phyloP scores from a whole-genome alignment of 2,888 invertebrate species.

The Macropis europaea region DNA sequence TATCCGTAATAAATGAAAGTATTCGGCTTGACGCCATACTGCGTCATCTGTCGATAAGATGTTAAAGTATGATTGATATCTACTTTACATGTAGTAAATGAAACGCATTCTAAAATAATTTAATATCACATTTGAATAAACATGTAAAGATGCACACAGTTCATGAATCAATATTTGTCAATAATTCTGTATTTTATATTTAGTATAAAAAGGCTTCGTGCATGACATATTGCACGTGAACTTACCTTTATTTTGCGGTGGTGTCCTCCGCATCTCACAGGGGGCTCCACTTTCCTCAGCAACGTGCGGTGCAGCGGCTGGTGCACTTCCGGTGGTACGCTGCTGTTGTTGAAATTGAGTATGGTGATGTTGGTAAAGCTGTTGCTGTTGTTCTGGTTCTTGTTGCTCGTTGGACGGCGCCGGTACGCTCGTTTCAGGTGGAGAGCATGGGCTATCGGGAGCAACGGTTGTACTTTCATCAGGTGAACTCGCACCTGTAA shows the following conservation, averaged over 20 bases:
- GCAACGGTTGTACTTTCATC: constrained; percentile 60
- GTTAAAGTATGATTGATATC: background rate
- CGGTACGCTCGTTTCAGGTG: constrained; percentile 62
- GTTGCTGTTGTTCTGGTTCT: constrained; percentile 49
- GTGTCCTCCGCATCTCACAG: constrained; percentile 83
- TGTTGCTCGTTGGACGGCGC: constrained; percentile 55
- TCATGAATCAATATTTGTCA: background rate
- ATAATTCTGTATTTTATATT: background rate
- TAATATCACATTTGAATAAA: background rate
- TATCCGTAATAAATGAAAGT: no score
- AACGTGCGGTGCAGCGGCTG: constrained; percentile 64
- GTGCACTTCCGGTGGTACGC: constrained; percentile 62
- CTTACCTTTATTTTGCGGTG: constrained; percentile 83
- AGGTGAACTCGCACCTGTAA: constrained; percentile 62
- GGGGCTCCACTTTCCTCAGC: constrained; percentile 74
- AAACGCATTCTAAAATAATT: background rate
- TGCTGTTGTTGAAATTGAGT: constrained; percentile 58
- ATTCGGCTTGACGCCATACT: no score
- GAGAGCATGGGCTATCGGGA: constrained; percentile 64
- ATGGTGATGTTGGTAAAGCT: constrained; percentile 57
- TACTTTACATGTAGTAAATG: background rate
- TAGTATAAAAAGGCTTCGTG: background rate
- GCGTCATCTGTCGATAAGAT: no score
- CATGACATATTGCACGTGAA: constrained; percentile 19
- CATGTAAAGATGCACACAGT: background rate